A percentile compares a stretch with the other conserved stretches of the same genome.
phyloP scores from a whole-genome alignment of 2,797 vertebrate species.

The Numenius phaeopus region DNA sequence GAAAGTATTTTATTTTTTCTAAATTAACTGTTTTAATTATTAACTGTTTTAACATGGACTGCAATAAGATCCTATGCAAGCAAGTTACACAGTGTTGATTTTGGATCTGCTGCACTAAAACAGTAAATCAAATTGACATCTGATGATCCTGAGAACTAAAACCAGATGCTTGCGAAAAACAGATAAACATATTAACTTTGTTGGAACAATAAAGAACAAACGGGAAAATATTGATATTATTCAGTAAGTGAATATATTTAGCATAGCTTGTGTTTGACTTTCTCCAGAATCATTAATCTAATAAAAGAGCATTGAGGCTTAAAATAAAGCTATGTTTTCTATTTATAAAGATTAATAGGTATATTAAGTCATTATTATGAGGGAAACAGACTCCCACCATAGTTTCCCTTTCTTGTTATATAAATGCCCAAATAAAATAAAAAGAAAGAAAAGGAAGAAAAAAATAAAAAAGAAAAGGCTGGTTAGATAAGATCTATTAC shows the following conservation, averaged over 20 bases:
- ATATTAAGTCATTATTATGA: conserved; percentile 35
- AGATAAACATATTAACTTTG: neutral
- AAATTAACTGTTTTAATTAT: neutral
- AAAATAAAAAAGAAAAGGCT: neutral
- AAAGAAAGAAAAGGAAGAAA: neutral
- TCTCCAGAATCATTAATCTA: conserved; percentile 37
- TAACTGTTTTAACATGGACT: neutral
- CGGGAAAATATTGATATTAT: neutral
- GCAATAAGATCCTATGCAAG: neutral
- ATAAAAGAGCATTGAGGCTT: conserved; percentile 20
- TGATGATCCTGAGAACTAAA: neutral
- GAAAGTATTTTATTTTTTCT: conserved; percentile 15
- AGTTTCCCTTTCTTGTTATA: conserved; percentile 25
- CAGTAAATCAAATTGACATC: neutral
- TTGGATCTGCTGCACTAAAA: conserved; percentile 12
- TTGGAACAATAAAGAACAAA: neutral
- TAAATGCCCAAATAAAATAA: neutral
- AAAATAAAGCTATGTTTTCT: conserved; percentile 50
- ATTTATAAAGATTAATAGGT: conserved; percentile 55
- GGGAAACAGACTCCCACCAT: neutral
- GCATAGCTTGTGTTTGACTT: conserved; percentile 28
- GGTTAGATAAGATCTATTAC: neutral
- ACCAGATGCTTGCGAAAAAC: neutral
- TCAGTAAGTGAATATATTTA: conserved; percentile 21
- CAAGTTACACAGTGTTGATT: neutral